Evolutionary conservation across 2,113 vertebrate species (phyloP).

Genomic region (Misgurnus anguillicaudatus): DNA sequence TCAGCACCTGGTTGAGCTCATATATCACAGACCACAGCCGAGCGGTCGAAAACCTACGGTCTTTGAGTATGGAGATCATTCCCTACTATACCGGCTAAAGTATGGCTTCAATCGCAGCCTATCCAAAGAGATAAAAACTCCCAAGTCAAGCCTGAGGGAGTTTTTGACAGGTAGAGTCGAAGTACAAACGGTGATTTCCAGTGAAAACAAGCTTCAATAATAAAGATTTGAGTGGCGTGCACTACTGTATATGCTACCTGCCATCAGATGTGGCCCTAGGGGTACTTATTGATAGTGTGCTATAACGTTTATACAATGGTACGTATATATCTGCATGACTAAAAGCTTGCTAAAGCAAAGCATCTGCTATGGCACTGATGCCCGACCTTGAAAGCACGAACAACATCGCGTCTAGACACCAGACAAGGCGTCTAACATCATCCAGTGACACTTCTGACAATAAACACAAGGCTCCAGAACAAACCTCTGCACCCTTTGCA

Average conservation of each 20-base stretch:
- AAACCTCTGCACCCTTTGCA: background rate
- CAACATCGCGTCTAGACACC: background rate
- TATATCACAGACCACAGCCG: slow-evolving; percentile 60
- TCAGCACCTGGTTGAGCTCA: slow-evolving; percentile 65
- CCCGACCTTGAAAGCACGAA: background rate
- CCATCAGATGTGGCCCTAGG: too few relatives aligned
- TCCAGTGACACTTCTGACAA: background rate
- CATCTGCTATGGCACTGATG: too few relatives aligned
- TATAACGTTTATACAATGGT: too few relatives aligned
- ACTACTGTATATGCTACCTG: background rate
- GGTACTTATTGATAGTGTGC: too few relatives aligned
- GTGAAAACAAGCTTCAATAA: slow-evolving; percentile 22
- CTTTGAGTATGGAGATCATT: slow-evolving; percentile 26
- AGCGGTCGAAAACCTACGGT: slow-evolving; percentile 31
- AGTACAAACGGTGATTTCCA: slow-evolving; percentile 7
- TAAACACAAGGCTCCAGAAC: background rate
- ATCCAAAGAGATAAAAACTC: slow-evolving; percentile 28
- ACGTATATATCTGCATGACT: too few relatives aligned
- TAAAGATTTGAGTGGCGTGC: background rate
- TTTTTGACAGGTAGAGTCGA: slow-evolving; percentile 40
- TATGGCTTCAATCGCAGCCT: slow-evolving; percentile 28
- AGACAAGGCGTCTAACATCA: background rate
- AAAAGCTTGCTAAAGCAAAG: too few relatives aligned
- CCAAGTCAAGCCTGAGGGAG: slow-evolving; percentile 22
- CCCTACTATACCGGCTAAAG: slow-evolving; percentile 50